Base-by-base conservation (phyloP, 2,797 vertebrate species). In the Premnoplex brunnescens region DNA sequence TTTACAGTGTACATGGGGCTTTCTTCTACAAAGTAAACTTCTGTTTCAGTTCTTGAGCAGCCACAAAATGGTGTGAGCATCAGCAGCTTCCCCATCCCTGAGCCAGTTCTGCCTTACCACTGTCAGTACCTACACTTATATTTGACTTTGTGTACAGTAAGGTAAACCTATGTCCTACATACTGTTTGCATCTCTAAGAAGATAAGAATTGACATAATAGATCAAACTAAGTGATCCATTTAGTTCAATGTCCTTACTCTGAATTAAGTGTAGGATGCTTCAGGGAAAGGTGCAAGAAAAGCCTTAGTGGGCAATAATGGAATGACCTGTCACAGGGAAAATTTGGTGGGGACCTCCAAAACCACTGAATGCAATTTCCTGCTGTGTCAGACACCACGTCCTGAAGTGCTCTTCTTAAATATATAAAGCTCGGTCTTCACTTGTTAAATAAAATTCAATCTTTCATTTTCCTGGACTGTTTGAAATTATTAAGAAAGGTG, bases 21-120 rank as follows among this genome's bases (percentile, higher is more conserved):
- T 94, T 95, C 54, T 91, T 95, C 62, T 93, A 64, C 71, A 89
- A 95, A 95, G 85, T 95, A 92, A 97, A 96, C 76, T 97, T 97
- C 92, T 91, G 89, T 49, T 78, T 87, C 89, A 51, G 43, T 81
- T 94, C 88, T 82, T 91, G 37, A 83, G 67, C 43, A 81, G 46
- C 43, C 77, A 87, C 58, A 86, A 84, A 68, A 89, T 60, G 20
- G 16, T 64, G 52, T 56, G 41, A 43, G 12, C 7, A 30, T 55
- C 2, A 5, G 66, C 19, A 79, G 3, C 48, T 41, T 75, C 14
- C 43, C 32, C 6, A 4, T 24, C 27, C 63, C 37, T 2, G 9
- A 64, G 24, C 17, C 22, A 68, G 12, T 20, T 43, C 12, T 64
- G 18, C 39, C 39, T 66, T 28, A 14, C 36, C 20, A 12, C 3